Conservation (phyloP, 2,113 vertebrate species). For the Ibidorhyncha struthersii region DNA sequence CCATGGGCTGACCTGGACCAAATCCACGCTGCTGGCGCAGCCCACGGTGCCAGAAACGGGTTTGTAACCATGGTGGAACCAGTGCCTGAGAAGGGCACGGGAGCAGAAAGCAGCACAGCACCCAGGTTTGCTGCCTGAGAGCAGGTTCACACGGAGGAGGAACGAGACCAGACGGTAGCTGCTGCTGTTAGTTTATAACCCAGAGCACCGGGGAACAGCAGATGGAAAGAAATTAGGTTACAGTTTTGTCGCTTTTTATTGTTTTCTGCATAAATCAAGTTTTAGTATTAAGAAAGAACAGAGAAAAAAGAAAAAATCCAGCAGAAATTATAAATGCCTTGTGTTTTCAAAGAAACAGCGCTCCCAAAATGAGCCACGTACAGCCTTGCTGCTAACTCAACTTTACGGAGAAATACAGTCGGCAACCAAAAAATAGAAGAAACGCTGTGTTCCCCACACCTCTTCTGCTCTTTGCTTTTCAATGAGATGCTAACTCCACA, state of each 20-base stretch:
- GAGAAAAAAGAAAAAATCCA: not conserved
- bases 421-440: not conserved
- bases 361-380: not conserved
- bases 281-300: not conserved
- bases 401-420: not conserved
- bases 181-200: not conserved
- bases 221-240: not conserved
- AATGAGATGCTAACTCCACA: not conserved
- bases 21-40: not conserved
- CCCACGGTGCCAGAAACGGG: fast-evolving
- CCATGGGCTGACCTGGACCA: not conserved
- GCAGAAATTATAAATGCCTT: not conserved
- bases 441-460: not conserved
- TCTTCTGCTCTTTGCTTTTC: not conserved
- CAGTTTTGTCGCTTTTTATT: not conserved
- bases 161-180: not conserved
- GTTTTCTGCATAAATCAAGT: not conserved
- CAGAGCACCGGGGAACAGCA: not conserved
- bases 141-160: not conserved
- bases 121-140: not conserved
- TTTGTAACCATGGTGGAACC: not conserved
- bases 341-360: not conserved
- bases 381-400: not conserved
- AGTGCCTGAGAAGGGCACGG: not conserved
- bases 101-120: not conserved